Percentiles rank a stretch among this genome's conserved stretches.
phyloP scores from a whole-genome alignment of 2,888 invertebrate species.

The Andrena bicolor region DNA sequence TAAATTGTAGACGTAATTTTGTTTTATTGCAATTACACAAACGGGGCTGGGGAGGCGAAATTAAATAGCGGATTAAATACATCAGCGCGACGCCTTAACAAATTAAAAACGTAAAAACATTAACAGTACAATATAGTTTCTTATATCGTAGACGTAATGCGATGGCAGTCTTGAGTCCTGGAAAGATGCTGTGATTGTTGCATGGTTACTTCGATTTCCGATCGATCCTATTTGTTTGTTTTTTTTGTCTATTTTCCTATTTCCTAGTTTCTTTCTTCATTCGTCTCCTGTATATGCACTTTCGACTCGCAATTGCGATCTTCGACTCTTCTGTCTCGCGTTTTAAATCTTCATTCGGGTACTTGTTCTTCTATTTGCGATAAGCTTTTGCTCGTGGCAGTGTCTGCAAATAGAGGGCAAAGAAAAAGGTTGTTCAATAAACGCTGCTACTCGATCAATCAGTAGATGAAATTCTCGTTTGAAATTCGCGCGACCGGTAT shows the following conservation, averaged over 20 bases:
- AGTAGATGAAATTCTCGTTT: not conserved
- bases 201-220: slow-evolving; percentile 73
- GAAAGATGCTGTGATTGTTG: slow-evolving; percentile 83
- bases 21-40: slow-evolving; percentile 71
- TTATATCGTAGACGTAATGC: slow-evolving; percentile 82
- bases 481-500: not conserved
- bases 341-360: slow-evolving; percentile 65
- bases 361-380: slow-evolving; percentile 78
- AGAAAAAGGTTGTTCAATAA: not conserved
- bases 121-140: slow-evolving; percentile 83
- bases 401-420: slow-evolving; percentile 77
- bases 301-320: slow-evolving; percentile 52
- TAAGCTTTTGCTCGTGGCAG: slow-evolving; percentile 83
- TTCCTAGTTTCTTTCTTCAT: slow-evolving; percentile 37
- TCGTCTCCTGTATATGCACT: slow-evolving; percentile 48
- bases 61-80: slow-evolving; percentile 75
- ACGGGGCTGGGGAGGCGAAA: slow-evolving; percentile 70
- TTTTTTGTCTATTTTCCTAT: slow-evolving; percentile 35
- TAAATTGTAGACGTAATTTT: slow-evolving; percentile 56
- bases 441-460: not conserved
- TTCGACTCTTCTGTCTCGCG: slow-evolving; percentile 64
- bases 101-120: slow-evolving; percentile 84
- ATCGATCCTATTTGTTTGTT: slow-evolving; percentile 46
- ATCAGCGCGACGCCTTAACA: slow-evolving; percentile 81
- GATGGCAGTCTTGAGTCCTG: slow-evolving; percentile 84